phyloP scores from a whole-genome alignment of 1,140 invertebrate genomes.

The Ceratina australensis region DNA sequence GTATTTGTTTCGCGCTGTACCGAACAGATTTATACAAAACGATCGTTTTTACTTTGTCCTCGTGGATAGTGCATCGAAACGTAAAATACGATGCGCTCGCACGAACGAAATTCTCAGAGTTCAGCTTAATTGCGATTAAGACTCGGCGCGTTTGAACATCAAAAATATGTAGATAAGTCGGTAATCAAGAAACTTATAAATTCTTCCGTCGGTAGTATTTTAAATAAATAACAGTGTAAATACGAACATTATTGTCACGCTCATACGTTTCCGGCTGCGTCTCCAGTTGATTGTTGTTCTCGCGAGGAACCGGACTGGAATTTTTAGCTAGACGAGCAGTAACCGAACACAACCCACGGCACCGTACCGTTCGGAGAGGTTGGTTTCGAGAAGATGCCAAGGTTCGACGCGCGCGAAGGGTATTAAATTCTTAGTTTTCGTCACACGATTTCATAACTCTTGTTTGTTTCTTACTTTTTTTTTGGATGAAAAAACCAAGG shows the following conservation, averaged over 20 bases:
- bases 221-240: background rate
- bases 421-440: conserved; percentile 29
- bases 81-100: background rate
- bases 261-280: background rate
- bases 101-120: background rate
- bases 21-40: background rate
- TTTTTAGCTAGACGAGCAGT: background rate
- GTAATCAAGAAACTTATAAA: conserved; percentile 37
- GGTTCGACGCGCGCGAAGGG: too few species aligned
- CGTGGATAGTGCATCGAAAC: background rate
- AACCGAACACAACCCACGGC: too few species aligned
- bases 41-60: background rate
- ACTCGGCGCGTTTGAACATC: background rate
- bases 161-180: conserved; percentile 36
- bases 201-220: conserved; percentile 39
- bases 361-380: background rate
- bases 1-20: background rate
- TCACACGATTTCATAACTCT: conserved; percentile 45
- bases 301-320: background rate
- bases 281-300: background rate
- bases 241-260: background rate
- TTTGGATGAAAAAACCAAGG: conserved; percentile 40
- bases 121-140: background rate
- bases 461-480: too few species aligned
- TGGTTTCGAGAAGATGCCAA: background rate